Evolutionary conservation across 1,140 invertebrate genomes (phyloP).

Genomic region (Mizuhopecten yessoensis): DNA sequence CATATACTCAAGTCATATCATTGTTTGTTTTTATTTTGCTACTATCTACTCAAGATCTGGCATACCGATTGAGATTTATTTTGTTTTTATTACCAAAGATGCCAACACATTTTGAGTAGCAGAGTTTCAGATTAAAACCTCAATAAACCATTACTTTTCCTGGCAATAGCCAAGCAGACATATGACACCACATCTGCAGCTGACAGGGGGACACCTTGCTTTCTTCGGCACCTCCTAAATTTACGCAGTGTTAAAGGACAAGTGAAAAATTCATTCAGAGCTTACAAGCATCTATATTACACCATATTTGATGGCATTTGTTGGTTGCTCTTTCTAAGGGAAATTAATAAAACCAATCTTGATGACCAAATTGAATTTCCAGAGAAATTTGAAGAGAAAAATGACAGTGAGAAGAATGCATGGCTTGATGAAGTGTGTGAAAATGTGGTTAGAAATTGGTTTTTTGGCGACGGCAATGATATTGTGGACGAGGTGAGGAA

Average conservation of each 20-base stretch:
- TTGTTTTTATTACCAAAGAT: too few relatives aligned
- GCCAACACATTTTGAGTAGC: not conserved
- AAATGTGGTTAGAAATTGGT: constrained; percentile 36
- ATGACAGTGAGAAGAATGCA: not conserved
- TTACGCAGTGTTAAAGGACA: constrained; percentile 53
- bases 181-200: constrained; percentile 45
- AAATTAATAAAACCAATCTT: not conserved
- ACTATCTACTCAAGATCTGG: too few relatives aligned
- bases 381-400: constrained; percentile 34
- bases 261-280: constrained; percentile 51
- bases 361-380: constrained; percentile 32
- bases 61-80: too few relatives aligned
- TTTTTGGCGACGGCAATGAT: constrained; percentile 43
- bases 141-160: too few relatives aligned
- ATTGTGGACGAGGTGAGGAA: constrained; percentile 39
- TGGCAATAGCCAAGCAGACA: constrained; percentile 46
- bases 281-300: constrained; percentile 51
- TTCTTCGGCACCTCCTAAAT: constrained; percentile 48
- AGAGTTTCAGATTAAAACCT: too few relatives aligned
- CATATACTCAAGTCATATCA: too few relatives aligned
- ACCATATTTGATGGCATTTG: constrained; percentile 42
- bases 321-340: not conserved
- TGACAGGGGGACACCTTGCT: constrained; percentile 50
- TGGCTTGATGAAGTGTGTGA: constrained; percentile 40
- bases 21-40: too few relatives aligned